These are phyloP conservation scores for Muschampia plurimacula DNA, from an alignment of 2,888 invertebrate genomes.

Conservation along the genomic window DNA sequence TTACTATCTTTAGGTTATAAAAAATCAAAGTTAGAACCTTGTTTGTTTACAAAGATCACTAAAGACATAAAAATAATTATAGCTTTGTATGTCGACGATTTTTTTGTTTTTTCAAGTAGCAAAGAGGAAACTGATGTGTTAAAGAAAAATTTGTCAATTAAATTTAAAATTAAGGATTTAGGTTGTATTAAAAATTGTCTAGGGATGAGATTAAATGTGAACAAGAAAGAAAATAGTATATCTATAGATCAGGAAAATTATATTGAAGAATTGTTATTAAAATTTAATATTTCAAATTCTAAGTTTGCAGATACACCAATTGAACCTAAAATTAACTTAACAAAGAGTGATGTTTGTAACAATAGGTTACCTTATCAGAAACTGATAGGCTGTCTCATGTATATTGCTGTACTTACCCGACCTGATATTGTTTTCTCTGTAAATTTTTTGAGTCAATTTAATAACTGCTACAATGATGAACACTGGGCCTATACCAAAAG, in stretches of 20 bases:
- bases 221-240: not conserved
- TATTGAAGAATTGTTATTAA: not conserved
- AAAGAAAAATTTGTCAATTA: conserved; percentile 15
- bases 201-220: not conserved
- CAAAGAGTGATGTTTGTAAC: not conserved
- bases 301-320: not conserved
- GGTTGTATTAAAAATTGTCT: not conserved
- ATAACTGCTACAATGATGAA: conserved; percentile 1
- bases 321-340: not conserved
- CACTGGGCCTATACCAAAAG: not conserved
- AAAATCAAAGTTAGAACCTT: conserved; percentile 16
- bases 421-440: conserved; percentile 2
- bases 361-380: not conserved
- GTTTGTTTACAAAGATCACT: conserved; percentile 28
- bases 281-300: not conserved
- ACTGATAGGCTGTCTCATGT: not conserved
- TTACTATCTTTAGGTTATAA: not conserved
- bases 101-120: conserved; percentile 38
- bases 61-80: conserved; percentile 28
- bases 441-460: conserved; percentile 11
- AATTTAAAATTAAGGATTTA: conserved; percentile 40
- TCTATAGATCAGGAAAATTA: not conserved
- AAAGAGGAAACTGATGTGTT: conserved; percentile 26
- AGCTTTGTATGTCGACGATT: conserved; percentile 34
- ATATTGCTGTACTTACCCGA: not conserved